These are phyloP conservation scores for Sebastes fasciatus DNA, from an alignment of 2,113 vertebrate genomes.

Conservation along the genomic window DNA sequence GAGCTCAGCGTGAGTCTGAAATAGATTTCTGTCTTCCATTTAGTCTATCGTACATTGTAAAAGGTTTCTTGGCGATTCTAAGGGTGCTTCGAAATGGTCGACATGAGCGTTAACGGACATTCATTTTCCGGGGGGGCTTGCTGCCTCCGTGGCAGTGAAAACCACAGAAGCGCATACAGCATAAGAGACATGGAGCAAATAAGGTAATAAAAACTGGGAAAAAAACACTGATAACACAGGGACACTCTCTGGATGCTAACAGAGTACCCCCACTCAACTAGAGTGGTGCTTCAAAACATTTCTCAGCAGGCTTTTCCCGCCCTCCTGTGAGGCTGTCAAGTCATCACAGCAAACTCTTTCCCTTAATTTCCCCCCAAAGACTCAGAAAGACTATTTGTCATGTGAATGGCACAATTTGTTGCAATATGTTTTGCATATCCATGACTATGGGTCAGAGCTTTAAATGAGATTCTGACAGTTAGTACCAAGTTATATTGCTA, in stretches of 20 bases:
- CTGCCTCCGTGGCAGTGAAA: conserved; percentile 1
- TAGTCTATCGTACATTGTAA: neutral
- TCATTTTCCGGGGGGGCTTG: neutral
- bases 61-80: neutral
- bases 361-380: conserved; percentile 8
- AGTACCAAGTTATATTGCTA: neutral
- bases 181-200: conserved; percentile 1
- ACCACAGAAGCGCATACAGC: neutral
- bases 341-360: conserved; percentile 26
- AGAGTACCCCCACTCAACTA: conserved; percentile 20
- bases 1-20: neutral
- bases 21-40: neutral
- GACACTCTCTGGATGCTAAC: conserved; percentile 15
- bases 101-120: neutral
- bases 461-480: neutral
- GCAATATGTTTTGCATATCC: conserved; percentile 18
- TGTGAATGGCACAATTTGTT: conserved; percentile 1
- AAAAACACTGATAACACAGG: conserved; percentile 30
- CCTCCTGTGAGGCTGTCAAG: conserved; percentile 36
- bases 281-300: conserved; percentile 45
- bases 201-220: conserved; percentile 19
- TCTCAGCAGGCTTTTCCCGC: conserved; percentile 22
- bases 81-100: neutral
- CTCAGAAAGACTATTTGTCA: conserved; percentile 3
- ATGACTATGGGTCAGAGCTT: conserved; percentile 9